Evolutionary conservation across 2,113 vertebrate genomes (phyloP).

Genomic region (Aepyceros melampus): DNA sequence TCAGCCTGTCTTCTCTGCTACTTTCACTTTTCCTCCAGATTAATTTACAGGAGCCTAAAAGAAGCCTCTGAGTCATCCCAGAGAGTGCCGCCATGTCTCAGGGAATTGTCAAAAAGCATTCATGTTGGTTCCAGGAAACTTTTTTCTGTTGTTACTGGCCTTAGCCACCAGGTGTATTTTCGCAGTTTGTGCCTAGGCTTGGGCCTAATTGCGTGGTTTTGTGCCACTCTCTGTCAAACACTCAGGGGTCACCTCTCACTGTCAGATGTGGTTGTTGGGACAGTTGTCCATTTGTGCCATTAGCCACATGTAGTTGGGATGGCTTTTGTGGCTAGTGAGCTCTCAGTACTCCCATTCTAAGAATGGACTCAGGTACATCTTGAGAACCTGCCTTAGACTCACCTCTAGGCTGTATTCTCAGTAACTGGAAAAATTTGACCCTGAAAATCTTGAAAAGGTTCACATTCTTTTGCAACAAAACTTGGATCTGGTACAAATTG

Average conservation of each 20-base stretch:
- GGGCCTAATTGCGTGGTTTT: neutral
- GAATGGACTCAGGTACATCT: neutral
- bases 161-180: neutral
- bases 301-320: neutral
- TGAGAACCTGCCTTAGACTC: neutral
- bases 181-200: neutral
- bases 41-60: neutral
- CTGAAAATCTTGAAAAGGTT: neutral
- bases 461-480: neutral
- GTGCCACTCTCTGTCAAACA: neutral
- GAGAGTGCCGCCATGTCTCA: neutral
- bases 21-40: neutral
- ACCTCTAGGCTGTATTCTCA: neutral
- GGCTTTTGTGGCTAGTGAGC: neutral
- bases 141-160: neutral
- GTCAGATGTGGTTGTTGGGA: neutral
- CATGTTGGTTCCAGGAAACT: neutral
- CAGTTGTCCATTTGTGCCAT: neutral
- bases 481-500: neutral
- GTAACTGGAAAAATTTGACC: neutral
- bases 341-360: neutral
- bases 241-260: neutral
- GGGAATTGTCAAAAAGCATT: neutral
- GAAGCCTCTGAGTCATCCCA: neutral
- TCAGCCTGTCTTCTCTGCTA: neutral